Base-by-base conservation (phyloP, 1,140 invertebrate species). In the Idris sp. region DNA sequence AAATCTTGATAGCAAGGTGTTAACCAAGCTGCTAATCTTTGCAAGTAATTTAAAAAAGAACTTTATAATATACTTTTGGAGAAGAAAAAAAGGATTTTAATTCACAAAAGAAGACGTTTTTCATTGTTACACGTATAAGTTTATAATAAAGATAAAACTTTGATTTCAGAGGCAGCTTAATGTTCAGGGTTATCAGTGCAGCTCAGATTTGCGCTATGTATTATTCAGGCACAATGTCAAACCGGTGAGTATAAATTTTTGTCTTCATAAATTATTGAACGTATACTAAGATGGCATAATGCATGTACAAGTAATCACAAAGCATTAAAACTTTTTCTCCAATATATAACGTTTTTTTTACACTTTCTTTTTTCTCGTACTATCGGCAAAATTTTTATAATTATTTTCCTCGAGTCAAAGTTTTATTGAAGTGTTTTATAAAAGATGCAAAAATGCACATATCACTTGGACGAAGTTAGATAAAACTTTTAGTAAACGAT, bases 161-260 rank as follows among this genome's bases (percentile, higher is more conserved):
- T 72, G 54, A 69, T 89, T 89, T 77, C 91, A 94, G 93, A 92
- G 93, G 81, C 93, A 95, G 87, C 89, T 95, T 71, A 94, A 95
- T 88, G 93, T 95, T 49, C 92, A 92, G 79, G 92, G 92, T 64
- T 95, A 94, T 87, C 90, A 94, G 84, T 94, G 92, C 84, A 94
- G 93, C 48, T 89, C 90, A 65, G 93, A 95, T 87, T 89, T 95
- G 74, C 92, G 92, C 81, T 95, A 92, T 84, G 93, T 95, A 77
- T 89, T 95, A 74, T 94, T 95, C 84, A 92, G 92, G 87, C 93
- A 95, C 89, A 94, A 94, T 89, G 92, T 95, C 86, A 95, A 95
- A 87, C 90, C 92, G 89, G 94, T 95, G 89, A 89, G 90, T 90
- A 64, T 43, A 54, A 56, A 26, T n/a, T 56, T 54, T 72, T 68